A percentile compares a stretch with the other conserved stretches of the same genome.
Conservation (phyloP, 2,113 vertebrate species). For the Crocuta crocuta region DNA sequence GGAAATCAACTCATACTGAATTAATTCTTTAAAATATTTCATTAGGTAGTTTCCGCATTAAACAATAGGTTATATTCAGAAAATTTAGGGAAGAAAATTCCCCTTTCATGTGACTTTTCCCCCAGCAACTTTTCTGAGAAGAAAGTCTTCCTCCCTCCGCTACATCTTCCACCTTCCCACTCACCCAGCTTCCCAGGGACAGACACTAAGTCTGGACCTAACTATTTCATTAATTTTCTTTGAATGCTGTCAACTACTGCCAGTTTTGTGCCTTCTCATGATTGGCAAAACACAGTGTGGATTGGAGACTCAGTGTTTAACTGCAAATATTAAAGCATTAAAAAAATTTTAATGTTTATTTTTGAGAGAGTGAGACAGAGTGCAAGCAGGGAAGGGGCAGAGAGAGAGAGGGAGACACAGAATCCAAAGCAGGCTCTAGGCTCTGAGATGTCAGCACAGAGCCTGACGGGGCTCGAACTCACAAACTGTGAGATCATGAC, state of each 20-base stretch:
- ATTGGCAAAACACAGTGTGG: background rate
- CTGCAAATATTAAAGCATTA: background rate
- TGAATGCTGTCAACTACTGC: conserved; percentile 1
- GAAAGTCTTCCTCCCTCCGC: background rate
- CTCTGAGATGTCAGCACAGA: no score
- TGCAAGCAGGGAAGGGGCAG: no score
- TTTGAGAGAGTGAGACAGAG: no score
- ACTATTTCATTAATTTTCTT: conserved; percentile 6
- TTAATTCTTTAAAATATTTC: conserved; percentile 21
- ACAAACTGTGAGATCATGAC: no score
- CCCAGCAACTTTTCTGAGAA: background rate
- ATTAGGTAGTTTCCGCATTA: background rate
- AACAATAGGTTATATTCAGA: background rate
- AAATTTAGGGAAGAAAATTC: background rate
- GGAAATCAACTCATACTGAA: conserved; percentile 20
- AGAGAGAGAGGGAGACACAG: no score
- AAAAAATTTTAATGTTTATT: no score
- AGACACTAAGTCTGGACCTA: background rate
- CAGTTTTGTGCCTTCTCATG: conserved; percentile 16
- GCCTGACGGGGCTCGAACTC: no score
- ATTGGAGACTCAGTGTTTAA: conserved; percentile 14
- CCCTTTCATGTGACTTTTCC: background rate
- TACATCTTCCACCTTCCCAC: background rate
- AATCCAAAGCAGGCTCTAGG: no score
- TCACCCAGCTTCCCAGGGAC: background rate